phyloP scores from a whole-genome alignment of 2,888 invertebrate genomes.

The Drosophila meridiana region DNA sequence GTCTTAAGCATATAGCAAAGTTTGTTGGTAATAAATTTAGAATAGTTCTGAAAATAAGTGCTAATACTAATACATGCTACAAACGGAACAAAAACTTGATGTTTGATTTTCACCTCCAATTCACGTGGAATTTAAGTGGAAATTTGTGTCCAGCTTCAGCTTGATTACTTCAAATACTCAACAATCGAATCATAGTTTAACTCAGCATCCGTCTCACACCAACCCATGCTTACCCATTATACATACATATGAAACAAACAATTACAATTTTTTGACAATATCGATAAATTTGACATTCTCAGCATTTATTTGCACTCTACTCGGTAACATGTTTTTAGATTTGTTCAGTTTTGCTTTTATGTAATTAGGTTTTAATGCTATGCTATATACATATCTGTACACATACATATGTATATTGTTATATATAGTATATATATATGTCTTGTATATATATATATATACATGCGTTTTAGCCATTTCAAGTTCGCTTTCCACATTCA shows the following conservation, averaged over 20 bases:
- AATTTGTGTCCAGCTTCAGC: no score
- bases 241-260: background rate
- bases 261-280: constrained; percentile 5
- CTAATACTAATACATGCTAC: no score
- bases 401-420: constrained; percentile 2
- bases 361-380: constrained; percentile 30
- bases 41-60: no score
- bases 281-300: constrained; percentile 39
- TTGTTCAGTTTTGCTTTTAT: constrained; percentile 39
- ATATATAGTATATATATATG: constrained; percentile 3
- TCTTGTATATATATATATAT: constrained; percentile 19
- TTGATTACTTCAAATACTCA: no score
- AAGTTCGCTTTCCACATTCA: constrained; percentile 13
- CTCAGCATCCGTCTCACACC: no score
- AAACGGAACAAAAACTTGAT: no score
- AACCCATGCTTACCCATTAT: background rate
- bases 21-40: no score
- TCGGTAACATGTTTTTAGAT: constrained; percentile 46
- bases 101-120: no score
- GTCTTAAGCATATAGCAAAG: no score
- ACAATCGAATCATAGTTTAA: no score
- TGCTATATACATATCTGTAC: constrained; percentile 7
- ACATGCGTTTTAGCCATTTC: constrained; percentile 31
- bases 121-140: no score
- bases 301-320: constrained; percentile 59